phyloP scores from a whole-genome alignment of 2,113 vertebrate species.

The Willisornis vidua region DNA sequence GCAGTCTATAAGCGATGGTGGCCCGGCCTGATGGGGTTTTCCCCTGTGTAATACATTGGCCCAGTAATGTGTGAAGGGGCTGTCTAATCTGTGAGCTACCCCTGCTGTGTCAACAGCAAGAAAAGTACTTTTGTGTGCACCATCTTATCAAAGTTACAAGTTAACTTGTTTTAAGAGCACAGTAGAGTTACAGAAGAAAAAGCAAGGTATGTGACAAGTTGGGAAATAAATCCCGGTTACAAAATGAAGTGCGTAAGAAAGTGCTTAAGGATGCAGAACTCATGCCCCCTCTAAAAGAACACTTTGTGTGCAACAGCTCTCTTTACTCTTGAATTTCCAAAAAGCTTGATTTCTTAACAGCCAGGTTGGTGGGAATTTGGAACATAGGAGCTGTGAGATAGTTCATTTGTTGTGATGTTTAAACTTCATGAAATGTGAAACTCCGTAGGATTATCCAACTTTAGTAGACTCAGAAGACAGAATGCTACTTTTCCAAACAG shows the following conservation, averaged over 20 bases:
- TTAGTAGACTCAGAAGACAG: neutral
- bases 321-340: neutral
- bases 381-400: neutral
- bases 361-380: neutral
- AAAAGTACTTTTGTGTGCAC: neutral
- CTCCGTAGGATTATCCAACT: neutral
- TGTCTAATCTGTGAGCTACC: neutral
- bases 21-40: neutral
- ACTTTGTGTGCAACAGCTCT: neutral
- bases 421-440: neutral
- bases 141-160: neutral
- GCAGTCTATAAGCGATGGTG: neutral
- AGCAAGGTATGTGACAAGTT: neutral
- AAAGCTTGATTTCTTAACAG: neutral
- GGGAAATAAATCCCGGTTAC: neutral
- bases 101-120: neutral
- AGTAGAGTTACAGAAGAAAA: neutral
- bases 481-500: neutral
- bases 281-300: neutral
- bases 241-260: neutral
- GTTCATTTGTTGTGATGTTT: neutral
- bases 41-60: accelerated
- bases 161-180: neutral
- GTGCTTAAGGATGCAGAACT: neutral
- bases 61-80: neutral